phyloP scores from a whole-genome alignment of 2,113 vertebrate genomes.

The Arenaria interpres region DNA sequence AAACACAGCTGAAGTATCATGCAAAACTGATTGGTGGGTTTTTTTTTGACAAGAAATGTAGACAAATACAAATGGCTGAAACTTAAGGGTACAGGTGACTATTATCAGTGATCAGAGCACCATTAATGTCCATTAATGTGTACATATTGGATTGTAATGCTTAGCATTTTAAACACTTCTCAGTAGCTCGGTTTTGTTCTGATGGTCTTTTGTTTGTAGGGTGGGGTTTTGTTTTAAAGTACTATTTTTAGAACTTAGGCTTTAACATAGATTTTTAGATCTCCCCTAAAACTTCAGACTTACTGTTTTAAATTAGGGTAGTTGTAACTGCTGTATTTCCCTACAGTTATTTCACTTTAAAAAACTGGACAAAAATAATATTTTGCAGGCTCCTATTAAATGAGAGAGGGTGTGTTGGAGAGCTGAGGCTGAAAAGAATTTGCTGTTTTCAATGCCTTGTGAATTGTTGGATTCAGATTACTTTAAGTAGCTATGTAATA shows the following conservation, averaged over 20 bases:
- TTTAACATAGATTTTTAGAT: background rate
- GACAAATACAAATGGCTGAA: background rate
- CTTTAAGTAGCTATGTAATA: slow-evolving; percentile 60
- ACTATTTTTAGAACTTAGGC: background rate
- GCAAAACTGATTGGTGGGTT: background rate
- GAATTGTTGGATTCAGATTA: slow-evolving; percentile 69
- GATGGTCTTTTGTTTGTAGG: background rate
- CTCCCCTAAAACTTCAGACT: background rate
- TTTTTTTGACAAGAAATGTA: background rate
- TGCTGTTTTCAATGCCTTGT: slow-evolving; percentile 65
- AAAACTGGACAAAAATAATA: background rate
- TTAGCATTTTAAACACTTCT: background rate
- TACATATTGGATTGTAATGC: background rate
- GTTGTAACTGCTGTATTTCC: background rate
- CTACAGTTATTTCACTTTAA: background rate
- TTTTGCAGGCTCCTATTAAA: background rate
- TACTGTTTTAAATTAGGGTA: background rate
- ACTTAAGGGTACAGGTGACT: background rate
- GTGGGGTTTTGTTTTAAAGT: background rate
- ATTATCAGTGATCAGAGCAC: background rate
- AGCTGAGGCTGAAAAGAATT: slow-evolving; percentile 45
- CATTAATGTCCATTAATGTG: background rate
- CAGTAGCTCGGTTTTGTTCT: background rate
- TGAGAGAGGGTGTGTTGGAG: slow-evolving; percentile 31
- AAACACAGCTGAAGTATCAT: background rate